Evolutionary conservation across 1,140 invertebrate species (phyloP), one percentile per base, ranked within the genome.

Genomic region (Zeugodacus cucurbitae): DNA sequence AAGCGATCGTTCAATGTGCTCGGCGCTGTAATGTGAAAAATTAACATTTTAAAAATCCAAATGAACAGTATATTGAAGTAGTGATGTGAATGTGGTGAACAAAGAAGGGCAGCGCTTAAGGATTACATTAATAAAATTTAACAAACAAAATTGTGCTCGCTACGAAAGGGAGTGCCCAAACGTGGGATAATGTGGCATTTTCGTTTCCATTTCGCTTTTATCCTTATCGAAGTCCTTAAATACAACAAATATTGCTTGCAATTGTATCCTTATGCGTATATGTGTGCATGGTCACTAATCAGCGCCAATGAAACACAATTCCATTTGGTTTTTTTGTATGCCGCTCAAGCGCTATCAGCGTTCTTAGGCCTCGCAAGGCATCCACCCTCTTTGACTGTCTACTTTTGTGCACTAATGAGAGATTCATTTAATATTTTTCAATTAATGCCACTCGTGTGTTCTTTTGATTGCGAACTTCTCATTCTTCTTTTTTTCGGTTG

Each of bases 1-100:
- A 48, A 11, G 26, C 37, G 41, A 82, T 29, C 22, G 11, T 14
- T 10, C 37, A n/a, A n/a, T n/a, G 59, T n/a, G n/a, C 59, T 64
- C 57, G 17, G 20, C 58, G 58, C 26, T 34, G 26, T 32, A 37
- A 74, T 74, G 67, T 74, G 67, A n/a, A 74, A 74, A 74, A 74
- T 74, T 74, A 74, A 74, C 67, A 74, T 74, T 74, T 74, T 74
- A 74, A 74, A 74, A 74, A 74, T 74, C 34, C 34, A 74, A 41
- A 41, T 20, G 34, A 22, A 74, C 1, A 34, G 34, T 74, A n/a
- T 20, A 37, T 74, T 74, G 17, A 74, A 22, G 34, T 20, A 41
- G 14, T n/a, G 6, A 74, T 34, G 34, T 20, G 67, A 37, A 74
- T 20, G 67, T 37, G 20, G 34, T 74, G 7, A 20, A 37, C 34